Base-by-base conservation (phyloP, 2,113 vertebrate genomes). In the Albula goreensis region DNA sequence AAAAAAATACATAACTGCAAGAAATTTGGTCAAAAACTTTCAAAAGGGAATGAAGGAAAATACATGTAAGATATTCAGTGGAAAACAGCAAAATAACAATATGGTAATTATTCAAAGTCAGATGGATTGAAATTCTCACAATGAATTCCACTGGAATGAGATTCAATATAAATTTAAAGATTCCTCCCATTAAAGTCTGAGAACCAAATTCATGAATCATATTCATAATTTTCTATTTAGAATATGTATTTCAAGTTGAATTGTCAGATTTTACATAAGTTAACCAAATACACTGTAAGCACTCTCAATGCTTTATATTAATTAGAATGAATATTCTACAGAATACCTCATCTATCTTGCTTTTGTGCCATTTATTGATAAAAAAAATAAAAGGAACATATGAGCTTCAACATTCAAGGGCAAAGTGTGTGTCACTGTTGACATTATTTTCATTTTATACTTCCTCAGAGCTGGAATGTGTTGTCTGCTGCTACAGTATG, bases 61-160 rank as follows among this genome's bases (percentile, higher is more conserved):
- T 80, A 50, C 57, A 74, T 57, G 49, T 60, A 81, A 78, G 77
- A 89, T 78, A 85, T 82, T 79, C 22, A 84, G 57, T 74, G 56
- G 57, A 80, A 66, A 50, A 87, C 66, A 82, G 13, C n/a, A 78
- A 84, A 87, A 84, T 41, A 50, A 70, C 0, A 50, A 48, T 80
- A 84, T 83, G 81, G 63, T 63, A 70, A 56, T 51, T 60, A 22
- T 63, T 86, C 25, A 80, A 80, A 80, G 17, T 13, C 79, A 49
- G 41, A 48, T 48, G 41, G 51, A 80, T 49, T 51, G 1, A 51
- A 51, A 79, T 1, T 17, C 52, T 56, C 56, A 85, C 51, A 77
- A 19, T 56, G 77, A 50, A 79, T 57, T 49, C 53, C 84, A 31
- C 17, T 85, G 19, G 80, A 31, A 22, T 53, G 51, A 48, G 41